Conservation (phyloP, 2,888 invertebrate species). For the Hirudinaria manillensis region DNA sequence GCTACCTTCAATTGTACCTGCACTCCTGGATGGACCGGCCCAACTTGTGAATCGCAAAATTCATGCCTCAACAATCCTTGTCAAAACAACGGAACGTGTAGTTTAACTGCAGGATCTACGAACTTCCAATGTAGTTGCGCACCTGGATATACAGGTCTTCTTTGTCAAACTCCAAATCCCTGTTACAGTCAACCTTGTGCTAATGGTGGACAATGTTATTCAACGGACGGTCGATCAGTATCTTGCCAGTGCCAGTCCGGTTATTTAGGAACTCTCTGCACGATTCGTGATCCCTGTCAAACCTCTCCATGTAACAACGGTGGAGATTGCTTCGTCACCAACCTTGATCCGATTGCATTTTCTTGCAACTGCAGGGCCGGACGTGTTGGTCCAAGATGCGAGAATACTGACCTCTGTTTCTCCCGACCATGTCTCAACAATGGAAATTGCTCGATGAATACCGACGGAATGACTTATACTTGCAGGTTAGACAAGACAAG, state of each 20-base stretch:
- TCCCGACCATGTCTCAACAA: conserved; percentile 35
- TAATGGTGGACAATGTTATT: conserved; percentile 41
- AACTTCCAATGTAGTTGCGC: conserved; percentile 31
- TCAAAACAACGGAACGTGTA: conserved; percentile 14
- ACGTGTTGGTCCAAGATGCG: conserved; percentile 41
- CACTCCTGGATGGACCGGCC: conserved; percentile 24
- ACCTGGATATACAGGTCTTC: conserved; percentile 34
- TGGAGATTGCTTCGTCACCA: conserved; percentile 36
- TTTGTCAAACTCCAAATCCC: conserved; percentile 36
- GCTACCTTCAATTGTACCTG: conserved; percentile 23
- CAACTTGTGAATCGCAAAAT: conserved; percentile 34
- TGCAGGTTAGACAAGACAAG: not conserved
- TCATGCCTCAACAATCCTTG: conserved; percentile 27
- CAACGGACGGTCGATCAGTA: conserved; percentile 9
- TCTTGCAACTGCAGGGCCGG: conserved; percentile 38
- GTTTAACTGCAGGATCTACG: not conserved
- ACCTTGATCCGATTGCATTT: not conserved
- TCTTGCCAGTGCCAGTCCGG: conserved; percentile 33
- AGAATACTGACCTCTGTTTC: conserved; percentile 38
- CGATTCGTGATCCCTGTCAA: not conserved
- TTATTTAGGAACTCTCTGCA: conserved; percentile 33
- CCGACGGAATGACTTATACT: not conserved
- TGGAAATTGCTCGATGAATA: conserved; percentile 30
- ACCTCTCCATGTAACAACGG: conserved; percentile 42
- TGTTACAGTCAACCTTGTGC: conserved; percentile 41